These are phyloP conservation scores for Formica aserva DNA, from an alignment of 2,888 invertebrate genomes.

Conservation along the genomic window DNA sequence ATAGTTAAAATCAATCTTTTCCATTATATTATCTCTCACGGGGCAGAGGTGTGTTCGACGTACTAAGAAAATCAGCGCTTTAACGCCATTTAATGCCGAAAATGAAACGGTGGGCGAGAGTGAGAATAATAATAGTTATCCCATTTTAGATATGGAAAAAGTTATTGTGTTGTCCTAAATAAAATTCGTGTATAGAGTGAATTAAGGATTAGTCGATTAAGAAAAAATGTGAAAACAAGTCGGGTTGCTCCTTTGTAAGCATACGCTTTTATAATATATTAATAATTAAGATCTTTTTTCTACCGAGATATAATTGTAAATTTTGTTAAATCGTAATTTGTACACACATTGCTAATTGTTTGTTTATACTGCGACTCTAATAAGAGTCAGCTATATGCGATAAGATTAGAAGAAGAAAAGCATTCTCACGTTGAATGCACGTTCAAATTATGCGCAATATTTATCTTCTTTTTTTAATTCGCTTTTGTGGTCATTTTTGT, in stretches of 20 bases:
- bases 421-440: slow-evolving; percentile 9
- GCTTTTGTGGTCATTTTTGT: slow-evolving; percentile 11
- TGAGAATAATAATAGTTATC: slow-evolving; percentile 57
- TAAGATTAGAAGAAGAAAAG: slow-evolving; percentile 2
- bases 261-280: slow-evolving; percentile 71
- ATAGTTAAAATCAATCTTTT: slow-evolving; percentile 46
- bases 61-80: slow-evolving; percentile 11
- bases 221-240: slow-evolving; percentile 61
- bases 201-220: slow-evolving; percentile 60
- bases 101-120: slow-evolving; percentile 29
- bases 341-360: slow-evolving; percentile 64
- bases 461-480: slow-evolving; percentile 30
- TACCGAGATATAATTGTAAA: slow-evolving; percentile 70
- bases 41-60: neutral
- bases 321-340: slow-evolving; percentile 74
- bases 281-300: slow-evolving; percentile 67
- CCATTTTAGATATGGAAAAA: slow-evolving; percentile 41
- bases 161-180: slow-evolving; percentile 75
- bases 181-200: slow-evolving; percentile 76
- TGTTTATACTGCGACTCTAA: slow-evolving; percentile 42
- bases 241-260: slow-evolving; percentile 64
- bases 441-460: slow-evolving; percentile 8
- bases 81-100: slow-evolving; percentile 5
- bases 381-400: slow-evolving; percentile 24
- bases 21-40: slow-evolving; percentile 39